These are phyloP conservation scores for Harpalus rubripes DNA, from an alignment of 2,888 invertebrate species.

Conservation along the genomic window DNA sequence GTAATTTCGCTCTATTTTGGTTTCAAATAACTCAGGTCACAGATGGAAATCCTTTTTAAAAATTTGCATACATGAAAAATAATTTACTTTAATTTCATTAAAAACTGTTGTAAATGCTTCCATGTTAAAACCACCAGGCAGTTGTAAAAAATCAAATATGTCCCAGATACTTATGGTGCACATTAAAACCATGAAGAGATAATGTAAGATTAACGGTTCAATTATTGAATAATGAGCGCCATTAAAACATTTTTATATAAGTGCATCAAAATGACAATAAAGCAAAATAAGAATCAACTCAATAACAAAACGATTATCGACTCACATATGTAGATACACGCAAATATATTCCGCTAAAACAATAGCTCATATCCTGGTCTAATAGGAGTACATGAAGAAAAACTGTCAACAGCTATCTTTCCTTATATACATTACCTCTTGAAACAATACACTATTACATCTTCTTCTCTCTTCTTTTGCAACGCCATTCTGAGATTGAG, in stretches of 20 bases:
- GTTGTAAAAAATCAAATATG: too few species aligned
- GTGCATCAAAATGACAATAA: conserved; percentile 11
- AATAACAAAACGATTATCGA: conserved; percentile 29
- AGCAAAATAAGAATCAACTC: background rate
- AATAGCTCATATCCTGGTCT: conserved; percentile 38
- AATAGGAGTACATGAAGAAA: background rate
- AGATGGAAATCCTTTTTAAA: too few species aligned
- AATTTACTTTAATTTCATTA: too few species aligned
- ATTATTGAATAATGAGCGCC: background rate
- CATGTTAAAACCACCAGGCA: too few species aligned
- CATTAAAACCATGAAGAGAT: background rate
- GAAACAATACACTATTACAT: conserved; percentile 11
- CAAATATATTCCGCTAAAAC: conserved; percentile 35
- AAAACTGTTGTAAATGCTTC: too few species aligned
- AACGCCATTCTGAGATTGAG: conserved; percentile 35
- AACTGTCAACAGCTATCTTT: conserved; percentile 18
- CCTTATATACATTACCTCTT: conserved; percentile 33
- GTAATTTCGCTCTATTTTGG: too few species aligned
- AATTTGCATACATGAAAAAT: too few species aligned
- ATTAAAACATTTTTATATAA: conserved; percentile 39
- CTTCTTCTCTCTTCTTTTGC: conserved; percentile 27
- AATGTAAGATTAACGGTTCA: background rate
- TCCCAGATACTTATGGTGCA: background rate
- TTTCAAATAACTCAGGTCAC: too few species aligned
- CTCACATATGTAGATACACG: conserved; percentile 22